Evolutionary conservation across 2,797 vertebrate genomes (phyloP), one percentile per base, ranked within the genome.

Genomic region (Synaphobranchus kaupii): DNA sequence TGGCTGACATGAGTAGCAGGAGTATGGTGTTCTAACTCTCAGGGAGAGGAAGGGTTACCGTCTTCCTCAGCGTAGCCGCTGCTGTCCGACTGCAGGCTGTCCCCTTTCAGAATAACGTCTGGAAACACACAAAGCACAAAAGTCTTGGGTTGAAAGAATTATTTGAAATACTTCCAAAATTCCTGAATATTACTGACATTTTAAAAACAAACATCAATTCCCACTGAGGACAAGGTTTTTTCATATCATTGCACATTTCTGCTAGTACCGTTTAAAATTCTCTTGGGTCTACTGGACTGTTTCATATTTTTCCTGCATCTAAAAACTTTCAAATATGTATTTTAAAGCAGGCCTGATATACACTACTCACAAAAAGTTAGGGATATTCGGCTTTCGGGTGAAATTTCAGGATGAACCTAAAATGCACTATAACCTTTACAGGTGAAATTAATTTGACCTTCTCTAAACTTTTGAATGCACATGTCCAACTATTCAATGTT

Each of bases 1-100:
- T 89, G 81, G 91, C 15, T 56, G 54, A 56, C 52, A 22, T 25
- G 60, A 68, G 7, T 7, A 28, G 63, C 63, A 68, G 25, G 63
- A 68, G 63, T 9, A 2, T 28, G 63, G 25, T 1, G 63, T 9
- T 68, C 39, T 39, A 50, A 90, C 91, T 7, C 91, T 7, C 83
- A 58, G 73, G 47, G 50, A 7, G 54, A 63, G 48, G 78, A 88
- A 0, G 87, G 25, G 20, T 90, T 86, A 85, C 90, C 44, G 68
- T 96, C 96, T 87, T 97, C 95, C 7, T 97, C 96, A 0, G 88
- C 91, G 0, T 96, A 97, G 87, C 95, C 94, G 15, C 95, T 96
- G 94, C 96, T 97, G 93, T 97, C 95, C 0, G 96, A 97, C 85
- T 93, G 94, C 47, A 90, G 73, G 52, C 95, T 95, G 93, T 95